phyloP scores from a whole-genome alignment of 1,140 invertebrate species.

The Lethrus apterus region DNA sequence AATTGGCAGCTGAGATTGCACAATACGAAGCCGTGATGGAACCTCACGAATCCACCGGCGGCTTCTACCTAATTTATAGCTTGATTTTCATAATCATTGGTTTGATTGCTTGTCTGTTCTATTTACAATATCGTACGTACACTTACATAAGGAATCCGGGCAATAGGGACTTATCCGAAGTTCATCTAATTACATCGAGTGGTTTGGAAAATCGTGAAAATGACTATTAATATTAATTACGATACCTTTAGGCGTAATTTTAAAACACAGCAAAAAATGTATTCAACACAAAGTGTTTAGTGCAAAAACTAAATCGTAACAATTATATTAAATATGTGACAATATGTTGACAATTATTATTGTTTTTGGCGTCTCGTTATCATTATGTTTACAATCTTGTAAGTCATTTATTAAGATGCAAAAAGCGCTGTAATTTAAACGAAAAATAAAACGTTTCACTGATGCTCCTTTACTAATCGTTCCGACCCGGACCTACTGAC shows the following conservation, averaged over 20 bases:
- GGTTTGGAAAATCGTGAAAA: slow-evolving; percentile 21
- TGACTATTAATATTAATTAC: slow-evolving; percentile 18
- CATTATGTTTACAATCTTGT: too few relatives aligned
- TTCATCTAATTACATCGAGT: slow-evolving; percentile 20
- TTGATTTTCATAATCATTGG: slow-evolving; percentile 22
- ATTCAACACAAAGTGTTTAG: too few relatives aligned
- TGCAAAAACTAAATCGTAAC: too few relatives aligned
- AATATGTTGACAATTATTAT: too few relatives aligned
- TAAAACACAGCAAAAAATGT: neutral
- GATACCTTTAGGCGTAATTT: too few relatives aligned
- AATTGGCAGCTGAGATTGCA: neutral
- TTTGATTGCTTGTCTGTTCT: slow-evolving; percentile 27
- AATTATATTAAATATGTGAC: too few relatives aligned
- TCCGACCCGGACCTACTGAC: too few relatives aligned
- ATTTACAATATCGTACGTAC: slow-evolving; percentile 28
- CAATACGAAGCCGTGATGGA: neutral
- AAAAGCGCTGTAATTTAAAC: too few relatives aligned
- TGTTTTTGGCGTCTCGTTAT: too few relatives aligned
- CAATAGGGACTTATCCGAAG: slow-evolving; percentile 20
- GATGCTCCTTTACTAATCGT: too few relatives aligned
- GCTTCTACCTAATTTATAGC: slow-evolving; percentile 14
- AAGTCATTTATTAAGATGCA: too few relatives aligned
- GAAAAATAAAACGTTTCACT: too few relatives aligned
- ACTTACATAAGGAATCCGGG: slow-evolving; percentile 16
- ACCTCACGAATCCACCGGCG: neutral